These are phyloP conservation scores for Myrmecophaga tridactyla DNA, from an alignment of 2,113 vertebrate genomes.

Conservation along the genomic window DNA sequence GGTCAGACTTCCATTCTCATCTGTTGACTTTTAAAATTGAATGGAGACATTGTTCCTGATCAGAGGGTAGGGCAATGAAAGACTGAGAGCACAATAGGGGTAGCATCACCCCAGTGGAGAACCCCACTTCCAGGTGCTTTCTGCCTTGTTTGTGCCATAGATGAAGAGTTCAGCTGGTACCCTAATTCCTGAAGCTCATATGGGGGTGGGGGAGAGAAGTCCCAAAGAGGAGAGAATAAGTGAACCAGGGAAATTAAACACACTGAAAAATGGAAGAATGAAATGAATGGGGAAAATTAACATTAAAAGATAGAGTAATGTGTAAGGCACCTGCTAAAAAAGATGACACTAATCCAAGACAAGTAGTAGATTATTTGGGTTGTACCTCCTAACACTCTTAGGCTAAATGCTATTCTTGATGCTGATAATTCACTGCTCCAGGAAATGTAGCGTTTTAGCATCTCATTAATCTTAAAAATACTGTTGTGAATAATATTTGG, in stretches of 20 bases:
- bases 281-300: not conserved
- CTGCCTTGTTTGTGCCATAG: not conserved
- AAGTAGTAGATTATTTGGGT: not conserved
- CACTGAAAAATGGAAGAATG: not conserved
- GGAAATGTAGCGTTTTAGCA: not conserved
- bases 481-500: not conserved
- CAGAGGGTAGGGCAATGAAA: not conserved
- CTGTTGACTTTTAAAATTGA: constrained; percentile 30
- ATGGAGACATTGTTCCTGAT: not conserved
- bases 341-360: not conserved
- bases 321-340: not conserved
- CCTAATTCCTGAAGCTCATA: not conserved
- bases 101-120: not conserved
- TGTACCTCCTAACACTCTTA: not conserved
- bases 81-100: not conserved
- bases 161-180: not conserved
- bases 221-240: not conserved
- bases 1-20: not conserved
- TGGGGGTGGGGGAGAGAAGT: not conserved
- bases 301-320: not conserved
- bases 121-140: too few species aligned
- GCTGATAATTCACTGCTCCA: not conserved
- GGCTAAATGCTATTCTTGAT: not conserved
- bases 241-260: not conserved
- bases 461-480: not conserved